Conservation (phyloP, 2,797 vertebrate genomes). For the Parauchenoglanis ngamensis region DNA sequence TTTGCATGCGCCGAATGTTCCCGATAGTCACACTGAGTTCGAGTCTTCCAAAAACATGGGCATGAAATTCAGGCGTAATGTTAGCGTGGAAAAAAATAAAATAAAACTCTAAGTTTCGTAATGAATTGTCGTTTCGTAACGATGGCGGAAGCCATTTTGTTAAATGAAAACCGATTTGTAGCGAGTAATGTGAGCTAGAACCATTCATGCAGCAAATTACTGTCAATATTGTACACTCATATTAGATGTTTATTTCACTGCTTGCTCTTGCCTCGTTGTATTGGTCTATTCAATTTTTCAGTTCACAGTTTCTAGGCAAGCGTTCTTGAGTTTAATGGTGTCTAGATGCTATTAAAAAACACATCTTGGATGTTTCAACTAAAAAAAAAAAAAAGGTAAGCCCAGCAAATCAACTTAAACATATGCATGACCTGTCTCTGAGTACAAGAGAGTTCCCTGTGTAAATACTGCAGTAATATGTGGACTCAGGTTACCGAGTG, state of each 20-base stretch:
- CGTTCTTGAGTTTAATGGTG: not conserved
- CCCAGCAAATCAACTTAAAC: too few species aligned
- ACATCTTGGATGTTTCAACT: too few species aligned
- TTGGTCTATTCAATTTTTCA: not conserved
- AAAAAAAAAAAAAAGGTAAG: too few species aligned
- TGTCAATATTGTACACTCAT: too few species aligned
- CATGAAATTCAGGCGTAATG: not conserved
- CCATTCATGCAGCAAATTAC: not conserved
- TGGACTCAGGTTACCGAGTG: not conserved
- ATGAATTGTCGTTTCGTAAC: not conserved
- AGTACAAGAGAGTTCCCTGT: too few species aligned
- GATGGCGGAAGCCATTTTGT: not conserved
- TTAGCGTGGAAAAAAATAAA: not conserved
- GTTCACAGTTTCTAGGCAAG: not conserved
- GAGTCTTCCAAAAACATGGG: not conserved
- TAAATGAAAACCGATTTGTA: not conserved
- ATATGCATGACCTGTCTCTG: too few species aligned
- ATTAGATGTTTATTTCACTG: not conserved
- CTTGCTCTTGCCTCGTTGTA: not conserved
- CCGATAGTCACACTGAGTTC: not conserved
- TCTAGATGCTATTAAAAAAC: not conserved
- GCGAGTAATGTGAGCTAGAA: not conserved
- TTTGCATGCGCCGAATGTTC: not conserved
- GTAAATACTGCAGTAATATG: too few species aligned
- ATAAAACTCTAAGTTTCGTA: too few species aligned